Evolutionary conservation across 2,797 vertebrate species (phyloP).

Genomic region (Sciurus carolinensis): DNA sequence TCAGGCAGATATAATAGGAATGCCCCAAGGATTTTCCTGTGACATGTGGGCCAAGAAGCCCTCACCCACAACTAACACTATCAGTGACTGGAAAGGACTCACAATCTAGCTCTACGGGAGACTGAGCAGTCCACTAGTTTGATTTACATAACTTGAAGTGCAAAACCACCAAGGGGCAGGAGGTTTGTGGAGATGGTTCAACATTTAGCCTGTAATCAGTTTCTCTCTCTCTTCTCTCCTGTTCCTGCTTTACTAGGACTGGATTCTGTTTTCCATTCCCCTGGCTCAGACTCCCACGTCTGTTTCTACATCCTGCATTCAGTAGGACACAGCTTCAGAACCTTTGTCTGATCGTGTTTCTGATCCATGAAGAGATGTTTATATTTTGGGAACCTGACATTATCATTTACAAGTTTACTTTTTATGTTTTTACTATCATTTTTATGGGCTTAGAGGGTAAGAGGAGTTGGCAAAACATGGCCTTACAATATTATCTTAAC

Average conservation of each 20-base stretch:
- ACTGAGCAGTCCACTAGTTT: background rate
- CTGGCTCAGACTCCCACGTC: background rate
- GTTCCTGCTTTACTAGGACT: background rate
- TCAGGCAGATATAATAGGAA: background rate
- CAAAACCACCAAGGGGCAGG: background rate
- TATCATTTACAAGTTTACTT: background rate
- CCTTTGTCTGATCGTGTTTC: background rate
- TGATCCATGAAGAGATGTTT: slow-evolving; percentile 2
- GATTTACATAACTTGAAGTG: background rate
- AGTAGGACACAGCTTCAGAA: background rate
- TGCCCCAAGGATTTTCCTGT: slow-evolving; percentile 16
- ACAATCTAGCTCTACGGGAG: background rate
- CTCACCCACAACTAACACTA: background rate
- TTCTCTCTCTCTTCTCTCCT: background rate
- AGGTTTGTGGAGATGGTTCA: background rate
- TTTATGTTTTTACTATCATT: background rate
- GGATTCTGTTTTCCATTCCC: background rate
- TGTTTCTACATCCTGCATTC: background rate
- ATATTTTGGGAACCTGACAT: background rate
- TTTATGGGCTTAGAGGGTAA: background rate
- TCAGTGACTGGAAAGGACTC: background rate
- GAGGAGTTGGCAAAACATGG: background rate
- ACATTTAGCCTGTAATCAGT: background rate
- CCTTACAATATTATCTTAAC: background rate
- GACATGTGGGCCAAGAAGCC: background rate